A percentile compares a stretch with the other conserved stretches of the same genome.
phyloP scores from a whole-genome alignment of 1,140 invertebrate species.

The Habropoda laboriosa region DNA sequence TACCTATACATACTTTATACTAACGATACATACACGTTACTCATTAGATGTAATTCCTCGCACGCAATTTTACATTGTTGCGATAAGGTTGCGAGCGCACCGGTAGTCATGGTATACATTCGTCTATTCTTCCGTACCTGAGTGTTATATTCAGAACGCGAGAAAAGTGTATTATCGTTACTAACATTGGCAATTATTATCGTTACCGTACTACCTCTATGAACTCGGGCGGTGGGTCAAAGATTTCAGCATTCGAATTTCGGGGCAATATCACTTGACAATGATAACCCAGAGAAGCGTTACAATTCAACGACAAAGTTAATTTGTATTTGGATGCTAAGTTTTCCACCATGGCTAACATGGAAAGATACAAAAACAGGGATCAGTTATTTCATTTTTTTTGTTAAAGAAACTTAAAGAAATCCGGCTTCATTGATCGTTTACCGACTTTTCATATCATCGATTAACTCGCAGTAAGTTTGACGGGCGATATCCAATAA shows the following conservation, averaged over 20 bases:
- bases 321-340: slow-evolving; percentile 86
- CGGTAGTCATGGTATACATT: slow-evolving; percentile 89
- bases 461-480: slow-evolving; percentile 89
- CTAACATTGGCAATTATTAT: background rate
- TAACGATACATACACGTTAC: slow-evolving; percentile 87
- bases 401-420: too few species aligned
- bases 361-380: background rate
- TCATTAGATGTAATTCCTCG: slow-evolving; percentile 90
- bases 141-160: slow-evolving; percentile 58
- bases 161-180: background rate
- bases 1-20: too few species aligned
- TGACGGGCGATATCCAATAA: slow-evolving; percentile 90
- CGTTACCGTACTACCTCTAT: slow-evolving; percentile 84
- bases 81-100: slow-evolving; percentile 87
- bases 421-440: too few species aligned
- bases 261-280: slow-evolving; percentile 84
- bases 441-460: slow-evolving; percentile 87
- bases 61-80: slow-evolving; percentile 87
- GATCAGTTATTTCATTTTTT: background rate
- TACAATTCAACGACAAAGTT: slow-evolving; percentile 86
- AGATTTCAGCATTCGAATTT: slow-evolving; percentile 79
- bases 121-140: slow-evolving; percentile 86
- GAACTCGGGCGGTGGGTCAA: slow-evolving; percentile 85
- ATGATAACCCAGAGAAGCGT: slow-evolving; percentile 88
- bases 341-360: slow-evolving; percentile 83